These are phyloP conservation scores for Brachyistius frenatus DNA, from an alignment of 2,113 vertebrate species.

Conservation along the genomic window DNA sequence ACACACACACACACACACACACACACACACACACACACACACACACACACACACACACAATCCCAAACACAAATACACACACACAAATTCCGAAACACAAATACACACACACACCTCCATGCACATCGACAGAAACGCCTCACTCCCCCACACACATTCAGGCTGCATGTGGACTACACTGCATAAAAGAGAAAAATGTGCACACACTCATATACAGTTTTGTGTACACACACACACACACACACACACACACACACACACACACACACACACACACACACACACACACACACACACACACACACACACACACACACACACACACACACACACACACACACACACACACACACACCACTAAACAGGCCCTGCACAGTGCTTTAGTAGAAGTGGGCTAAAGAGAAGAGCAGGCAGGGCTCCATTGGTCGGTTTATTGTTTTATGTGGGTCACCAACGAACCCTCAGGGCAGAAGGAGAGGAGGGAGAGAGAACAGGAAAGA, in stretches of 20 bases:
- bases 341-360: slow-evolving; percentile 6
- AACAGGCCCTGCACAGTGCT: slow-evolving; percentile 26
- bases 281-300: slow-evolving; percentile 2
- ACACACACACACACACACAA: not conserved
- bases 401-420: slow-evolving; percentile 35
- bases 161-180: not conserved
- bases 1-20: not conserved
- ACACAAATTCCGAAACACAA: not conserved
- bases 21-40: not conserved
- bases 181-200: not conserved
- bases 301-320: too few relatives aligned
- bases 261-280: not conserved
- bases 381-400: slow-evolving; percentile 40
- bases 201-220: not conserved
- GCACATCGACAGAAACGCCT: not conserved
- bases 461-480: slow-evolving; percentile 51
- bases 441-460: slow-evolving; percentile 72
- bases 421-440: slow-evolving; percentile 48
- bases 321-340: not conserved
- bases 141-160: not conserved
- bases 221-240: not conserved
- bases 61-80: not conserved
- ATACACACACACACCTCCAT: slow-evolving; percentile 6
- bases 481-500: slow-evolving; percentile 45
- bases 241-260: slow-evolving; percentile 22